A percentile compares a stretch with the other conserved stretches of the same genome.
Evolutionary conservation across 2,888 invertebrate genomes (phyloP).

Genomic region (Amblyjoppa proteus): DNA sequence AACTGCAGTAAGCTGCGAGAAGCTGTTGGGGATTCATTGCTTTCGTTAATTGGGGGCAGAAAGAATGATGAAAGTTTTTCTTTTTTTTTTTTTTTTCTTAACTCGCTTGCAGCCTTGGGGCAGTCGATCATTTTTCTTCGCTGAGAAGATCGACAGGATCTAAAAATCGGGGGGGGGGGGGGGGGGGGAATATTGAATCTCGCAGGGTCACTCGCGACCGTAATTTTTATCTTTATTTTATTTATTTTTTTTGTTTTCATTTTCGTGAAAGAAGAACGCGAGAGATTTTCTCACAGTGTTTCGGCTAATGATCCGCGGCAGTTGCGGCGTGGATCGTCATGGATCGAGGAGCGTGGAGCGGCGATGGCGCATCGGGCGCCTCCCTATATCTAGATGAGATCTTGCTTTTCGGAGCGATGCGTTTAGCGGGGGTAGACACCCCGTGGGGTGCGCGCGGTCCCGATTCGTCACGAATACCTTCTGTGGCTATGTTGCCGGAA

Average conservation of each 20-base stretch:
- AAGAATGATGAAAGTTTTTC: constrained; percentile 25
- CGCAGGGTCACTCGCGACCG: constrained; percentile 65
- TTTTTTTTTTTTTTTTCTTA: constrained; percentile 1
- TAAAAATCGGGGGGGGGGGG: neutral
- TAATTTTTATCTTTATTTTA: constrained; percentile 8
- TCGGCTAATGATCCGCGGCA: constrained; percentile 80
- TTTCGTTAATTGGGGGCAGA: constrained; percentile 56
- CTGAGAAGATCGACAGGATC: constrained; percentile 47
- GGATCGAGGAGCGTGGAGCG: constrained; percentile 47
- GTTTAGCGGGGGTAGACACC: constrained; percentile 38
- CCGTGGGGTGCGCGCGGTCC: constrained; percentile 61
- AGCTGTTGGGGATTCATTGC: constrained; percentile 38
- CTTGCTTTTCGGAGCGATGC: constrained; percentile 79
- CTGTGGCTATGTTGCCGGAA: constrained; percentile 75
- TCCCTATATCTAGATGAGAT: constrained; percentile 84
- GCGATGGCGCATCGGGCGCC: constrained; percentile 74
- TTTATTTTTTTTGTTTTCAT: constrained; percentile 54
- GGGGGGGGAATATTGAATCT: constrained; percentile 58
- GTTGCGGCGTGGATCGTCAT: constrained; percentile 70
- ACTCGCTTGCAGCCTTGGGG: constrained; percentile 2
- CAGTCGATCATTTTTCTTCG: constrained; percentile 55
- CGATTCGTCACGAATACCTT: constrained; percentile 80
- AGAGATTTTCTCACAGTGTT: constrained; percentile 65
- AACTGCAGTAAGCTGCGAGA: constrained; percentile 21
- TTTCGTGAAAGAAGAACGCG: constrained; percentile 45